These are phyloP conservation scores for Pseudocheirus occidentalis DNA, from an alignment of 2,797 vertebrate genomes.

Conservation along the genomic window DNA sequence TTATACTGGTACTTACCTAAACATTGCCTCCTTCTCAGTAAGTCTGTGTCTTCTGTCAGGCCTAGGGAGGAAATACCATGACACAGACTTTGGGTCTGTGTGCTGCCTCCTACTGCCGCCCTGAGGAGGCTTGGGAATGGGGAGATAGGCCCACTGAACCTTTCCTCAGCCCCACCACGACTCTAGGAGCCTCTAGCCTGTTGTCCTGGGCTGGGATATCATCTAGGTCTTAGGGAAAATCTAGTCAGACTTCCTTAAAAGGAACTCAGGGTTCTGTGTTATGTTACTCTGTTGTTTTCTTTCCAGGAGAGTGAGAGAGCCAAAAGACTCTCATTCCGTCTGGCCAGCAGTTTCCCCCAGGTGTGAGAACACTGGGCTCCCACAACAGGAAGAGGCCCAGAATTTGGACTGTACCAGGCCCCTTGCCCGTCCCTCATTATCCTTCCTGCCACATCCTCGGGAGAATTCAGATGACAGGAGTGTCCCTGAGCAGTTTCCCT, in stretches of 20 bases:
- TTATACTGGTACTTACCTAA: not conserved
- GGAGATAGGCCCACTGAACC: not conserved
- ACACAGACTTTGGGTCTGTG: not conserved
- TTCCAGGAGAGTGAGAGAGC: conserved; percentile 83
- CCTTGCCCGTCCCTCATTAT: conserved; percentile 42
- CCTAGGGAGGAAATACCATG: not conserved
- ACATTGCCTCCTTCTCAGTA: not conserved
- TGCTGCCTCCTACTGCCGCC: not conserved
- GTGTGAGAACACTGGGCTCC: conserved; percentile 73
- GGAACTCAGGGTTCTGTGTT: not conserved
- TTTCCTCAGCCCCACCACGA: not conserved
- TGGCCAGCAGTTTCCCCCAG: conserved; percentile 83
- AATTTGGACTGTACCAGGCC: conserved; percentile 13
- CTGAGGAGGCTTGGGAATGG: not conserved
- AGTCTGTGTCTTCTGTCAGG: not conserved
- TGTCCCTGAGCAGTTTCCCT: conserved; percentile 63
- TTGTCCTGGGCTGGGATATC: not conserved
- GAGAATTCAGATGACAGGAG: conserved; percentile 64
- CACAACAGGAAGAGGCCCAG: not conserved
- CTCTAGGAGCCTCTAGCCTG: not conserved
- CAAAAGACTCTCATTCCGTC: conserved; percentile 82
- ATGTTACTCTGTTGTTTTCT: conserved; percentile 49
- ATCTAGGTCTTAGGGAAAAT: not conserved
- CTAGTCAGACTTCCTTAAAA: not conserved
- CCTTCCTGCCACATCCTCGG: conserved; percentile 60